Base-by-base conservation (phyloP, 2,113 vertebrate species). In the Elephas maximus region DNA sequence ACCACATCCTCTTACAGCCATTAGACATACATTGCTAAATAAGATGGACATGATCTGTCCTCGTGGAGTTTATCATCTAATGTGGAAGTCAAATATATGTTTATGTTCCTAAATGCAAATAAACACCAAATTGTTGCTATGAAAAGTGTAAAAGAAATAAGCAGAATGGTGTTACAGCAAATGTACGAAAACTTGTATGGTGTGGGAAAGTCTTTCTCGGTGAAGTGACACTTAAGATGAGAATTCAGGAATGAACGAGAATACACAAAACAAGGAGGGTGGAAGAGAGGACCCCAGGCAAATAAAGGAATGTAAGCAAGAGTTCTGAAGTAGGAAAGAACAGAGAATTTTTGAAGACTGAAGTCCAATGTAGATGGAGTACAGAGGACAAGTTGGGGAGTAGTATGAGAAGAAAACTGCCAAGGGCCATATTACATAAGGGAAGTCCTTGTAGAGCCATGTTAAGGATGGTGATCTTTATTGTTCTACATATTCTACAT, bases 1-100 rank as follows among this genome's bases (percentile, higher is more conserved):
- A 24, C 21, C 51, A 79, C 41, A 24, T 3, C 21, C 0, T 0
- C 4, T 45, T 63, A 77, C 45, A 74, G 21, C 1, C 11, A 71
- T 23, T 74, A 3, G 53, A n/a, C 23, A 9, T 53, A 48, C n/a
- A 9, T n/a, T 33, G 63, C 4, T 73, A 33, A 88, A 14, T 63
- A 87, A 60, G 26, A 79, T 44, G 14, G 8, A 60, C 41, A 81
- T 37, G 37, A 60, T 69, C 37, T 88, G 23, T 17, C 10, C 33
- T 95, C 1, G 14, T 17, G 5, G 17, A 87, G 9, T 0, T 51
- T 60, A 62, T 15, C 71, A 15, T 63, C 33, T 79, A 84, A 21
- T 26, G 26, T 24, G 1, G 20, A 24, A 89, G 30, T 8, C 48
- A 37, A 74, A 57, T 48, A 15, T 7, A 45, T 60, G 3, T 71